Evolutionary conservation across 2,888 invertebrate genomes (phyloP).

Genomic region (Nomada ferruginata): DNA sequence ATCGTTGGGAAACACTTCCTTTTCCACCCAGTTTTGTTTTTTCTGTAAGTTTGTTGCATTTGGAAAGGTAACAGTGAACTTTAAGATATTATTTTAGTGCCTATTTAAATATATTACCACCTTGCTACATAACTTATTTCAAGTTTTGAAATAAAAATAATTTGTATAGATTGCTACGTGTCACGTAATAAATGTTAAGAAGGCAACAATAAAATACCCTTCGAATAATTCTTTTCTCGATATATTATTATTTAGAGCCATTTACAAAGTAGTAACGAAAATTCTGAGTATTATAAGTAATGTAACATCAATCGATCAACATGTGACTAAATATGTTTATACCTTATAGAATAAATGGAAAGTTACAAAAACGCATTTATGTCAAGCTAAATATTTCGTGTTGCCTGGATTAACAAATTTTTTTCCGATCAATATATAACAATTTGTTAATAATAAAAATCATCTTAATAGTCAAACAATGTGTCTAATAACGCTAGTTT

Average conservation of each 20-base stretch:
- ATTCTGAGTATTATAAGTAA: constrained; percentile 1
- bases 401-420: background rate
- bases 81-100: constrained; percentile 16
- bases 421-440: no score
- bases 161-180: constrained; percentile 14
- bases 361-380: background rate
- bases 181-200: constrained; percentile 14
- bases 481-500: background rate
- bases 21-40: background rate
- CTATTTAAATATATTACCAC: constrained; percentile 11
- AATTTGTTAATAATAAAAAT: no score
- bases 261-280: background rate
- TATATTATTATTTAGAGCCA: background rate
- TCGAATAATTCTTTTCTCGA: background rate
- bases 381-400: background rate
- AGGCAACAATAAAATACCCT: constrained; percentile 9
- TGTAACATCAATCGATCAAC: background rate
- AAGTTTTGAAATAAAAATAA: constrained; percentile 16
- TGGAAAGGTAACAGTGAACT: constrained; percentile 1
- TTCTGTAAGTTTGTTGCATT: background rate
- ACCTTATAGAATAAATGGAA: background rate
- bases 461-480: no score
- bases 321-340: constrained; percentile 3
- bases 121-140: constrained; percentile 15
- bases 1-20: background rate